Conservation (phyloP, 2,797 vertebrate genomes). For the Miichthys miiuy region DNA sequence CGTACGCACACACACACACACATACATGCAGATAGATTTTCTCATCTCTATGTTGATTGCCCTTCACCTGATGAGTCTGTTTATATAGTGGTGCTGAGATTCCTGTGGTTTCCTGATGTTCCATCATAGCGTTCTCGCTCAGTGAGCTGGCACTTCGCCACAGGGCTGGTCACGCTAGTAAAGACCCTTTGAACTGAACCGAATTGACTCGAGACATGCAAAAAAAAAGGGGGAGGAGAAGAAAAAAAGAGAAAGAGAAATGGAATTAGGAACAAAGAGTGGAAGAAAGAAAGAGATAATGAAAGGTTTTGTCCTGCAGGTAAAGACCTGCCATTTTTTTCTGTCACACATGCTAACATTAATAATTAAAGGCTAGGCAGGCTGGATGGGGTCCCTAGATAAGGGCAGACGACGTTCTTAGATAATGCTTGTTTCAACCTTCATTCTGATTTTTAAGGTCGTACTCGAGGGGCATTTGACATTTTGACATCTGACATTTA, state of each 20-base stretch:
- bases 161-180: constrained; percentile 79
- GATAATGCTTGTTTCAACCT: constrained; percentile 68
- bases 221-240: constrained; percentile 59
- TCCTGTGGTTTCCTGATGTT: constrained; percentile 73
- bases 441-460: constrained; percentile 69
- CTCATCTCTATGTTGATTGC: constrained; percentile 52
- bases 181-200: constrained; percentile 81
- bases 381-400: constrained; percentile 37
- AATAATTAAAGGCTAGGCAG: constrained; percentile 62
- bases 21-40: constrained; percentile 8
- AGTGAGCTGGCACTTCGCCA: constrained; percentile 67
- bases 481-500: constrained; percentile 74
- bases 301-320: constrained; percentile 72
- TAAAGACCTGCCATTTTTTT: constrained; percentile 50
- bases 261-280: constrained; percentile 69
- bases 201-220: constrained; percentile 73
- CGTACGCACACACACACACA: not conserved
- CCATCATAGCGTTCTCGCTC: constrained; percentile 66
- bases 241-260: constrained; percentile 58
- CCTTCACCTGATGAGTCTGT: constrained; percentile 69
- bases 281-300: constrained; percentile 63
- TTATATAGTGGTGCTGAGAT: constrained; percentile 67
- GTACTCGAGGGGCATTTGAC: constrained; percentile 64
- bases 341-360: constrained; percentile 55
- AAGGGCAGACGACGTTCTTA: constrained; percentile 48